phyloP scores from a whole-genome alignment of 2,113 vertebrate species.

The Raja brachyura region DNA sequence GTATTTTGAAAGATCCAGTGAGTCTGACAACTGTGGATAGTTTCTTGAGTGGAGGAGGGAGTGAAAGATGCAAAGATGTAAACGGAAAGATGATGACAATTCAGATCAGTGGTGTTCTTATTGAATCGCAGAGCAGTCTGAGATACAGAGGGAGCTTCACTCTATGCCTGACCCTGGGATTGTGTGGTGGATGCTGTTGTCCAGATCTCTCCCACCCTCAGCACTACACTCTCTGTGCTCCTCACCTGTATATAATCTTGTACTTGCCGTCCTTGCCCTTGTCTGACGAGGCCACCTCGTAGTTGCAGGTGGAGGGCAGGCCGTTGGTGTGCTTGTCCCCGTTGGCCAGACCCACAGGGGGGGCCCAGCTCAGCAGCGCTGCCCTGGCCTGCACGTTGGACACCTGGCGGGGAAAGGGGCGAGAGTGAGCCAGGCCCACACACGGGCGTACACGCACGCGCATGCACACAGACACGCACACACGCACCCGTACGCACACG shows the following conservation, averaged over 20 bases:
- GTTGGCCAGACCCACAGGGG: slow-evolving; percentile 71
- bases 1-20: no score
- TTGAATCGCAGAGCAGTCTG: not conserved
- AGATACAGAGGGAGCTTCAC: not conserved
- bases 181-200: no score
- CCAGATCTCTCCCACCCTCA: not conserved
- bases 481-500: no score
- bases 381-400: slow-evolving; percentile 82
- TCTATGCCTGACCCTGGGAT: no score
- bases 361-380: slow-evolving; percentile 77
- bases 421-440: no score
- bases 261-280: slow-evolving; percentile 91
- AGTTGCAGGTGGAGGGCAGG: slow-evolving; percentile 79
- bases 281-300: slow-evolving; percentile 88
- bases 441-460: no score
- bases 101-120: no score
- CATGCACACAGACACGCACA: no score
- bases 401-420: slow-evolving; percentile 57
- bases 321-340: slow-evolving; percentile 71
- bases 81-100: no score
- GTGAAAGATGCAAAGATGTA: no score
- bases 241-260: slow-evolving; percentile 88
- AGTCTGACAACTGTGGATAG: no score
- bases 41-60: no score
- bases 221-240: not conserved